Conservation (phyloP, 2,888 invertebrate genomes). For the Pyrgus malvae region DNA sequence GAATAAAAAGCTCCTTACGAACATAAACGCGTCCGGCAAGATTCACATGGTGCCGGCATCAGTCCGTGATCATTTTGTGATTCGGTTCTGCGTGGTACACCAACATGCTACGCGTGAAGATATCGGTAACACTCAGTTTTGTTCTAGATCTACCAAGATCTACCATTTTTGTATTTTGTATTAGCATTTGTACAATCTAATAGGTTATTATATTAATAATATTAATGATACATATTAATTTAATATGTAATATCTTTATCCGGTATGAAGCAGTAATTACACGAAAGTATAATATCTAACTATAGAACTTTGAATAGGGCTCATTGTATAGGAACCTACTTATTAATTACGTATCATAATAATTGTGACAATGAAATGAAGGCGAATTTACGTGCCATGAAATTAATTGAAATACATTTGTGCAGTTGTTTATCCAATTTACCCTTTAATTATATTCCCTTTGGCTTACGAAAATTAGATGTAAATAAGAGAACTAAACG, state of each 20-base stretch:
- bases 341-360: too few relatives aligned
- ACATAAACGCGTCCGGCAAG: conserved; percentile 96
- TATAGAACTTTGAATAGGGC: too few relatives aligned
- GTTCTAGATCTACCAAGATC: not conserved
- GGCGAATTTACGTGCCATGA: not conserved
- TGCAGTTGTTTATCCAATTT: not conserved
- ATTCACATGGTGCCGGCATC: conserved; percentile 98
- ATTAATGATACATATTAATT: too few relatives aligned
- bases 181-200: too few relatives aligned
- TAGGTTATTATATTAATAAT: too few relatives aligned
- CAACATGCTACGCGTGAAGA: conserved; percentile 93
- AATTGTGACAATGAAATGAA: too few relatives aligned
- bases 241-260: too few relatives aligned
- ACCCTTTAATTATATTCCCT: not conserved
- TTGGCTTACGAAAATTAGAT: not conserved
- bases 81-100: conserved; percentile 96
- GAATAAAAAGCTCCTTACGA: conserved; percentile 95
- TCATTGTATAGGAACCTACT: too few relatives aligned
- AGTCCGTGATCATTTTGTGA: conserved; percentile 94
- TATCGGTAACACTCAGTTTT: conserved; percentile 79
- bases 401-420: not conserved
- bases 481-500: not conserved
- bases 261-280: too few relatives aligned
- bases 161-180: too few relatives aligned
- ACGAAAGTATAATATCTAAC: too few relatives aligned